Evolutionary conservation across 2,888 invertebrate genomes (phyloP), one percentile per base, ranked within the genome.

Genomic region (Ormyrus labotus): DNA sequence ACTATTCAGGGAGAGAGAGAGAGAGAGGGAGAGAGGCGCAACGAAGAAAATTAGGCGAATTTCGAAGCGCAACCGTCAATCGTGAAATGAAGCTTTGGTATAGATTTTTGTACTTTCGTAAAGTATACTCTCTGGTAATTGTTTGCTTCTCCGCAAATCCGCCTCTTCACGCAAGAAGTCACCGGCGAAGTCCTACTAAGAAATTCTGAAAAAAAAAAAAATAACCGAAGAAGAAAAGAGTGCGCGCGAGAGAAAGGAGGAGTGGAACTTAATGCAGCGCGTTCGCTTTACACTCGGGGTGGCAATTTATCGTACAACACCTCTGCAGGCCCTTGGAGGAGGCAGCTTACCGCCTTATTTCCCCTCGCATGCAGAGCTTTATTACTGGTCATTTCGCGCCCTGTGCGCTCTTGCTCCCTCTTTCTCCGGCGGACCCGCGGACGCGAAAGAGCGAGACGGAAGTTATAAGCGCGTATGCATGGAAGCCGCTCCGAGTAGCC

Each of bases 41-140:
- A 34, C 34, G 34, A 34, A 34, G 34, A 34, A 34, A 34, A 34
- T 34, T 34, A 34, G 34, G 4, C 34, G 34, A 34, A 34, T 34
- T 4, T 34, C 34, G 34, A 34, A 34, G 34, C 34, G 60, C 65
- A 48, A 64, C 53, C 50, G 13, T 53, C 53, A 6, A 78, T 67
- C 53, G 13, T 34, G 19, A 19, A 57, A 63, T 63, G 9, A 8
- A 67, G 60, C 60, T 72, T 72, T 60, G 34, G 11, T 55, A 10
- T 55, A 10, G 69, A 70, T 76, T 85, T 85, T 84, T 85, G 75
- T 85, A 85, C 84, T 84, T 84, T 85, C 84, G 76, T 84, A 81
- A 83, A 57, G 83, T 76, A 64, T 13, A 60, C 34, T 34, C 34
- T 34, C 34, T 0, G 34, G 34, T 34, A 34, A 34, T 34, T 34